A percentile compares a stretch with the other conserved stretches of the same genome.
These are phyloP conservation scores for Oasisia sp. DNA, from an alignment of 2,888 invertebrate genomes.

Conservation along the genomic window DNA sequence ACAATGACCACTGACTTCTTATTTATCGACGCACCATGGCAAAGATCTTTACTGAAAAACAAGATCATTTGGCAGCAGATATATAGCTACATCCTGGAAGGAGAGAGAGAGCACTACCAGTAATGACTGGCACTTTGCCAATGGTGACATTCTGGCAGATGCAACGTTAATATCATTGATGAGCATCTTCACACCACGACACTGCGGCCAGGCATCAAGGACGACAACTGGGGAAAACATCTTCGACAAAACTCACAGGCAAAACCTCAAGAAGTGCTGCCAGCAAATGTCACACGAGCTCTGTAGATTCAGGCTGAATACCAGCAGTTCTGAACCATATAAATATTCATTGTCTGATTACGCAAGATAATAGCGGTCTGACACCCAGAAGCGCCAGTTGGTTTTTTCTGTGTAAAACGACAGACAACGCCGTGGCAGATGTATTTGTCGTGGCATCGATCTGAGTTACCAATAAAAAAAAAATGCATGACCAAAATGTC, in stretches of 20 bases:
- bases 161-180: neutral
- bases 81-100: neutral
- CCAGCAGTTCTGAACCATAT: neutral
- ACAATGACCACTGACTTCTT: neutral
- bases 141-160: neutral
- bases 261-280: neutral
- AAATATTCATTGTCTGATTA: conserved; percentile 17
- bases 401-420: neutral
- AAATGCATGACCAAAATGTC: neutral
- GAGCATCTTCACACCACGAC: neutral
- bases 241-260: neutral
- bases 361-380: neutral
- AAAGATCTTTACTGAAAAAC: neutral
- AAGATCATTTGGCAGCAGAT: neutral
- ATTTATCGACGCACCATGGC: neutral
- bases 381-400: neutral
- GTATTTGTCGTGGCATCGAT: neutral
- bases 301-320: neutral
- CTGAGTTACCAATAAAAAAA: neutral
- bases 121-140: too few species aligned
- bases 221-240: neutral
- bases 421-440: neutral
- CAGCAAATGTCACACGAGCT: neutral
- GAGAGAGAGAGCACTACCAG: too few species aligned
- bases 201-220: neutral